Base-by-base conservation (phyloP, 1,140 invertebrate species). In the Stenopsyche tienmushanensis region DNA sequence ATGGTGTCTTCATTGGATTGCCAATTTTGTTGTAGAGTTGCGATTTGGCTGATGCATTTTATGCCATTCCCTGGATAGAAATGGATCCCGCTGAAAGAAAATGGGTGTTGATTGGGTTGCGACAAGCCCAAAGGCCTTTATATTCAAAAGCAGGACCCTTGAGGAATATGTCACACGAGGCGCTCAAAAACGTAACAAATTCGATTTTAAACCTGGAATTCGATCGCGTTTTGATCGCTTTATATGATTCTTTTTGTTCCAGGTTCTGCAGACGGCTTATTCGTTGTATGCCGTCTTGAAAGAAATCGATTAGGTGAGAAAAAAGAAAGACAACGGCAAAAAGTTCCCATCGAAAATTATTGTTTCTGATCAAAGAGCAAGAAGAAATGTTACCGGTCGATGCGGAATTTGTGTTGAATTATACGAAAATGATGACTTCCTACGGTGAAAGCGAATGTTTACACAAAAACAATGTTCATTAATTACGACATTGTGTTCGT, bases 11-110 rank as follows among this genome's bases (percentile, higher is more conserved):
- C n/a, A n/a, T n/a, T n/a, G n/a, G n/a, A 39, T 39, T 39, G 34
- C 34, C n/a, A 39, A 8, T 49, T 13, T 25, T 55, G n/a, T 55
- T 55, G 17, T 55, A 60, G 58, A 60, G 44, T 21, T 26, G 44
- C 58, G n/a, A 45, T 24, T 23, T 60, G 21, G 42, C 44, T 15
- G 3, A 49, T 39, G 58, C 58, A 21, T 60, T 60, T 60, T 60
- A 60, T 39, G 21, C 42, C 13, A 49, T 24, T 3, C 17, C 42
- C 21, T 60, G 58, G 58, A 24, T 60, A 34, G 45, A 60, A 15
- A 60, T 60, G 58, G 39, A 23, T n/a, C 29, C 39, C 21, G 15
- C 58, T 3, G 45, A 47, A 29, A 60, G 58, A 20, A 60, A 47
- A 49, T 20, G 45, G 20, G 39, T 60, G n/a, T 26, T 60, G 58